phyloP scores from a whole-genome alignment of 2,797 vertebrate species.

The Acrossocheilus fasciatus region DNA sequence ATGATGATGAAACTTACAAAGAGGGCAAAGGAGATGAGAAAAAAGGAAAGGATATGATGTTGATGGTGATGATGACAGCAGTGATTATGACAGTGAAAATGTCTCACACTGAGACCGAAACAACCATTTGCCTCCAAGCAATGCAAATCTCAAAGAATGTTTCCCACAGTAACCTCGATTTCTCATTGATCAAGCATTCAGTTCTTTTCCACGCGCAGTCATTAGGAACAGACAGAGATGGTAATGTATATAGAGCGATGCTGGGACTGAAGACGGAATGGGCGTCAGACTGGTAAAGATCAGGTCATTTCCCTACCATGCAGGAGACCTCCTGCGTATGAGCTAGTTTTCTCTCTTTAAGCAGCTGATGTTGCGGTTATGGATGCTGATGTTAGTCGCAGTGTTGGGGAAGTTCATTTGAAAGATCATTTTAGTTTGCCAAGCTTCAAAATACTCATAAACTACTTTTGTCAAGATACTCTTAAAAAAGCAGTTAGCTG shows the following conservation, averaged over 20 bases:
- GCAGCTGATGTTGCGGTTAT: constrained; percentile 55
- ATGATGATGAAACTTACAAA: constrained; percentile 37
- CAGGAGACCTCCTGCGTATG: constrained; percentile 48
- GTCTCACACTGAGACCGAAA: constrained; percentile 31
- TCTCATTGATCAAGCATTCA: constrained; percentile 45
- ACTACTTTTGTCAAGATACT: neutral
- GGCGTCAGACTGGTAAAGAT: constrained; percentile 61
- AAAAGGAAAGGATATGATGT: constrained; percentile 31
- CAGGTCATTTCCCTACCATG: constrained; percentile 71
- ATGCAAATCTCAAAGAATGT: constrained; percentile 40
- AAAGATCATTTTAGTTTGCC: neutral
- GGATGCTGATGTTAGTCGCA: constrained; percentile 44
- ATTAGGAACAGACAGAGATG: constrained; percentile 41
- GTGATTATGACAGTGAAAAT: constrained; percentile 46
- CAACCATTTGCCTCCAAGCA: constrained; percentile 46
- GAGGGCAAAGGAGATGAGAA: constrained; percentile 22
- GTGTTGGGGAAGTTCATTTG: constrained; percentile 21
- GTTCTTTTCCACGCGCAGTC: constrained; percentile 20
- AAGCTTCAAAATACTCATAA: constrained; percentile 6
- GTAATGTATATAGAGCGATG: constrained; percentile 37
- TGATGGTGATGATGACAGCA: constrained; percentile 49
- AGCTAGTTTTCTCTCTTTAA: constrained; percentile 60
- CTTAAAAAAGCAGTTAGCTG: neutral
- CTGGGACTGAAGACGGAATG: constrained; percentile 59
- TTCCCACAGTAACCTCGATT: constrained; percentile 31